Evolutionary conservation across 2,797 vertebrate genomes (phyloP).

Genomic region (Acipenser ruthenus): DNA sequence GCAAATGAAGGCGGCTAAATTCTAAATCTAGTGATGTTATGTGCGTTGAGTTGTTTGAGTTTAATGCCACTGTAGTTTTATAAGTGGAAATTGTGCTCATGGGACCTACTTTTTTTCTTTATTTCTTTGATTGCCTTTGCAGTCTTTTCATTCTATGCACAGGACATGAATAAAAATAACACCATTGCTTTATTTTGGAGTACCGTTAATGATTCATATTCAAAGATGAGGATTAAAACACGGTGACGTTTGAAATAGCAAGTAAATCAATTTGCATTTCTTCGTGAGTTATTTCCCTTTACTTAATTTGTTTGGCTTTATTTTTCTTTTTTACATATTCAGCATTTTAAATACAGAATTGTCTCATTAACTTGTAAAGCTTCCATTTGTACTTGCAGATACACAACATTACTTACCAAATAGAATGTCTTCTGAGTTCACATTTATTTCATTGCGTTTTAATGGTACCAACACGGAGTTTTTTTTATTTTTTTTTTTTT

Average conservation of each 20-base stretch:
- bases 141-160: not conserved
- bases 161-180: not conserved
- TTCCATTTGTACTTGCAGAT: constrained; percentile 88
- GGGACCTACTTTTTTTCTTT: too few relatives aligned
- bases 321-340: constrained; percentile 66
- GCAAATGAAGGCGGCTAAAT: too few relatives aligned
- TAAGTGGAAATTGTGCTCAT: too few relatives aligned
- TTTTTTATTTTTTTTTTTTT: too few relatives aligned
- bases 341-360: constrained; percentile 81
- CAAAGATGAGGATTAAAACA: constrained; percentile 22
- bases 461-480: too few relatives aligned
- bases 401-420: constrained; percentile 99
- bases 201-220: constrained; percentile 11
- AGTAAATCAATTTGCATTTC: constrained; percentile 23
- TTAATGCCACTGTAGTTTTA: too few relatives aligned
- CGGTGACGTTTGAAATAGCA: constrained; percentile 14
- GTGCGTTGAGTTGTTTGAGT: too few relatives aligned
- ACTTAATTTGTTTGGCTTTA: constrained; percentile 59
- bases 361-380: constrained; percentile 89
- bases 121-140: not conserved
- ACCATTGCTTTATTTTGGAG: not conserved
- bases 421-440: constrained; percentile 88
- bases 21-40: too few relatives aligned
- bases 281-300: constrained; percentile 48
- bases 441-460: constrained; percentile 92